phyloP scores from a whole-genome alignment of 2,113 vertebrate genomes.

The Oreochromis aureus region DNA sequence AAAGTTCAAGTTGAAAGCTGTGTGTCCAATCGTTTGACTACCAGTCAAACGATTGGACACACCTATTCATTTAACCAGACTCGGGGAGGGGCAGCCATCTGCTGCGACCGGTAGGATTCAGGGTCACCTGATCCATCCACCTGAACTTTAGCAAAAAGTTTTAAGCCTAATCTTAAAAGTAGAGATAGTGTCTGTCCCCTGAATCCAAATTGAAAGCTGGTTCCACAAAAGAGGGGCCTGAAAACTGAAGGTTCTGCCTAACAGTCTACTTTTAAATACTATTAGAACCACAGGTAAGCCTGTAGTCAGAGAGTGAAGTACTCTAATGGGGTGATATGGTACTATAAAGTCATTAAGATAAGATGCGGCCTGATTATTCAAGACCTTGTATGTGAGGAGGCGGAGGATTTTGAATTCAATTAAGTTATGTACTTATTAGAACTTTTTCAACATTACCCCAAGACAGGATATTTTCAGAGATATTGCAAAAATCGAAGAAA shows the following conservation, averaged over 20 bases:
- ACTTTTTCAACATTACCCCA: rapidly evolving
- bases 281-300: no score
- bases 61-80: background rate
- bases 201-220: no score
- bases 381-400: background rate
- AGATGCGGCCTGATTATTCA: background rate
- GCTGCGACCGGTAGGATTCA: no score
- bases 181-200: no score
- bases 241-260: no score
- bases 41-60: background rate
- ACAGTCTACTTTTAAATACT: no score
- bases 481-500: rapidly evolving
- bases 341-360: background rate
- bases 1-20: background rate
- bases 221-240: no score
- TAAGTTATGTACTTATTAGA: background rate
- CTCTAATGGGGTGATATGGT: background rate
- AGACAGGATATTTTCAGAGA: background rate
- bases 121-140: no score
- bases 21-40: background rate
- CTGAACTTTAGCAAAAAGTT: no score
- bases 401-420: background rate
- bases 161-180: no score
- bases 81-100: no score
- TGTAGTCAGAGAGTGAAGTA: background rate